phyloP scores from a whole-genome alignment of 2,113 vertebrate genomes.

The Ptilorrhoa leucosticta region DNA sequence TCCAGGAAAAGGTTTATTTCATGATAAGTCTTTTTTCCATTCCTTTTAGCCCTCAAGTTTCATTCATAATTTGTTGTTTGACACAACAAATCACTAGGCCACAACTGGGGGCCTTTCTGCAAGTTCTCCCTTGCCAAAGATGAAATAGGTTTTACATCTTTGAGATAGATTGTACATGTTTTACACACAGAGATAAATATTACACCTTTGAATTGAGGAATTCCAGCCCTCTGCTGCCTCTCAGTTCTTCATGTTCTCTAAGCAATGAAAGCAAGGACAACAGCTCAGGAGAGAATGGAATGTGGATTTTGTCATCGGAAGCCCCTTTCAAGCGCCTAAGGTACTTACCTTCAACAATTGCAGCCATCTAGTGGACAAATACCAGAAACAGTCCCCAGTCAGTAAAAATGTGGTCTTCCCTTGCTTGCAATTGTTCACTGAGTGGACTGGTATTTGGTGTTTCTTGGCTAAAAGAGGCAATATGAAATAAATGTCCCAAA shows the following conservation, averaged over 20 bases:
- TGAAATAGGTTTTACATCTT: background rate
- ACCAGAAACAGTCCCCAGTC: conserved; percentile 3
- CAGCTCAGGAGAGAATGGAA: background rate
- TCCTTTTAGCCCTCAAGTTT: background rate
- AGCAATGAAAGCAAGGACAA: background rate
- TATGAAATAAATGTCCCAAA: background rate
- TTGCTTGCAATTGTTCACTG: background rate
- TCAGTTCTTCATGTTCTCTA: background rate
- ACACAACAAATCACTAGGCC: background rate
- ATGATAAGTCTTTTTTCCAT: background rate
- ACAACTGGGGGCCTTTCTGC: background rate
- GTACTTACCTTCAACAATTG: conserved; percentile 47
- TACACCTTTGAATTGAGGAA: background rate
- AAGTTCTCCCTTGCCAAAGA: background rate
- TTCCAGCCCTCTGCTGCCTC: background rate
- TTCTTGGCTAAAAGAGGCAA: background rate
- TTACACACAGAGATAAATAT: background rate
- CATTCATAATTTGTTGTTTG: background rate
- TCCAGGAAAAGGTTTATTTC: background rate
- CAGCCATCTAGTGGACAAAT: conserved; percentile 59
- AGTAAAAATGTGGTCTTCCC: background rate
- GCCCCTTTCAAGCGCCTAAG: background rate
- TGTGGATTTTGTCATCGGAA: background rate
- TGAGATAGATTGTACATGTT: background rate
- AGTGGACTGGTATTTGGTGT: background rate